These are phyloP conservation scores for Ephydatia muelleri DNA, from an alignment of 37 sponge, comb jelly and placozoan genomes.

Conservation along the genomic window DNA sequence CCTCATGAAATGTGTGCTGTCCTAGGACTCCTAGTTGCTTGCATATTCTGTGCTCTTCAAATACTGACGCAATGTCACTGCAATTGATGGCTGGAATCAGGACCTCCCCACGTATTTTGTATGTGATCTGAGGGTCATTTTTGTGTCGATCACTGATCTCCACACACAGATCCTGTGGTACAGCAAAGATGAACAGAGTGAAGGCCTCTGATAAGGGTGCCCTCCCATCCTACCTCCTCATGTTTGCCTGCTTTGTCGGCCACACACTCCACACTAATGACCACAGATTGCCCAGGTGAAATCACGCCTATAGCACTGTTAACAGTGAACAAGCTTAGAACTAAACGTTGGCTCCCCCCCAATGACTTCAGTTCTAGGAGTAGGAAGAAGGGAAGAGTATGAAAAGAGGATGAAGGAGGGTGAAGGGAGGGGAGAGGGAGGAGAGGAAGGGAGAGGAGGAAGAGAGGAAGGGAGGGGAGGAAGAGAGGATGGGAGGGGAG, in stretches of 20 bases:
- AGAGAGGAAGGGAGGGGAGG: not conserved
- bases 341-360: constrained; percentile 59
- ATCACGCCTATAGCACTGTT: constrained; percentile 82
- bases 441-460: not conserved
- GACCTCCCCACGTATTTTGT: constrained; percentile 88
- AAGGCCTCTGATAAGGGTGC: not conserved
- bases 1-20: constrained; percentile 52
- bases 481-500: not conserved
- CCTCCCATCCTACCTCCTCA: constrained; percentile 55
- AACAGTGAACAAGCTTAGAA: constrained; percentile 86
- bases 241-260: constrained; percentile 79
- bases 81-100: constrained; percentile 82
- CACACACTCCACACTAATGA: constrained; percentile 88
- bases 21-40: constrained; percentile 71
- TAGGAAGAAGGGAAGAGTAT: not conserved
- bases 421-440: not conserved
- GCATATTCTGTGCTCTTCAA: constrained; percentile 97
- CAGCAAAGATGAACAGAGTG: not conserved
- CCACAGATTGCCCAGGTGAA: constrained; percentile 64
- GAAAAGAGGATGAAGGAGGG: not conserved
- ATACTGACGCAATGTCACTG: constrained; percentile 73
- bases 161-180: constrained; percentile 57
- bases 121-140: constrained; percentile 52
- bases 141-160: constrained; percentile 85
- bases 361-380: constrained; percentile 75